These are phyloP conservation scores for Siphonodentalium dalli DNA, from an alignment of 2,888 invertebrate genomes.

Conservation along the genomic window DNA sequence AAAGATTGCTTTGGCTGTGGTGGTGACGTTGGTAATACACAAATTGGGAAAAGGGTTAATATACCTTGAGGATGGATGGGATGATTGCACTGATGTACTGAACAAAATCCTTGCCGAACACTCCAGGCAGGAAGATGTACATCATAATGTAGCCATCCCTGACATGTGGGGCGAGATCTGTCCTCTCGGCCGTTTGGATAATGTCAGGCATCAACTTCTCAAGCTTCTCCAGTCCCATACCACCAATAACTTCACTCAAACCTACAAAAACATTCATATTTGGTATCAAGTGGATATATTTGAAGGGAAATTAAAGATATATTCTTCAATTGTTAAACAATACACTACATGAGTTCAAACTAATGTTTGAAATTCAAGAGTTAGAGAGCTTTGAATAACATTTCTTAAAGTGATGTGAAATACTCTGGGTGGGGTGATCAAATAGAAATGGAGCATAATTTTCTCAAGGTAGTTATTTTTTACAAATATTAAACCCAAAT, in stretches of 20 bases:
- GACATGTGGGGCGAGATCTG: conserved; percentile 82
- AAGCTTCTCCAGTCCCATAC: conserved; percentile 91
- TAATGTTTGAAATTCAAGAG: too few relatives aligned
- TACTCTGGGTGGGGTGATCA: too few relatives aligned
- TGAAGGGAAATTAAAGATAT: neutral
- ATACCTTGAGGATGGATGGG: conserved; percentile 87
- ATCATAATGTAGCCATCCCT: conserved; percentile 99
- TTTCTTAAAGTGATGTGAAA: too few relatives aligned
- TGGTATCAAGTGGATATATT: neutral
- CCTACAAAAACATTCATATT: conserved; percentile 68
- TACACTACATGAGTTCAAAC: too few relatives aligned
- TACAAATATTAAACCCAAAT: too few relatives aligned
- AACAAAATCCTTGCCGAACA: conserved; percentile 93
- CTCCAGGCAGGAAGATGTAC: conserved; percentile 99
- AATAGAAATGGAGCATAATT: too few relatives aligned
- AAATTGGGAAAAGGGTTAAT: conserved; percentile 1
- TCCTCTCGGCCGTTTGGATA: conserved; percentile 87
- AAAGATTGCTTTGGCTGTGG: too few relatives aligned
- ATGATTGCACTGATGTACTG: conserved; percentile 96
- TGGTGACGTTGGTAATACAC: too few relatives aligned
- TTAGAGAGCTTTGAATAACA: too few relatives aligned
- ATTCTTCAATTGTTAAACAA: too few relatives aligned
- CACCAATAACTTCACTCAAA: conserved; percentile 96
- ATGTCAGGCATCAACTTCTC: conserved; percentile 98
- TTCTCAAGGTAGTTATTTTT: too few relatives aligned